These are phyloP conservation scores for Megastigmus dorsalis DNA, from an alignment of 2,888 invertebrate species.

Conservation along the genomic window DNA sequence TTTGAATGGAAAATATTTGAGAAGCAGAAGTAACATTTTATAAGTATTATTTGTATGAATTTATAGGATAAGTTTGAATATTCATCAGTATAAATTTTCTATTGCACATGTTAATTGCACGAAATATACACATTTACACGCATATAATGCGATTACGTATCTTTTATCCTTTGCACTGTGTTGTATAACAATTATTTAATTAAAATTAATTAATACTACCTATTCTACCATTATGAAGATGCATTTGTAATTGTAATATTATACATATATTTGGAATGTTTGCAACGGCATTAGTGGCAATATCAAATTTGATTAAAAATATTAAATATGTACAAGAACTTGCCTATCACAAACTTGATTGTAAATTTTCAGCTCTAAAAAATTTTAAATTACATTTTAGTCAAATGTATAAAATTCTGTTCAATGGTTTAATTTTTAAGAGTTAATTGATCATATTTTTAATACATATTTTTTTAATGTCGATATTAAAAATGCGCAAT, in stretches of 20 bases:
- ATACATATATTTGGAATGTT: slow-evolving; percentile 42
- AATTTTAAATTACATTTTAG: not conserved
- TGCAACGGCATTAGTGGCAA: not conserved
- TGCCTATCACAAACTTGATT: not conserved
- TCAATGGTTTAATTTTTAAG: not conserved
- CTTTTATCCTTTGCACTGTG: not conserved
- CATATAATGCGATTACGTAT: too few relatives aligned
- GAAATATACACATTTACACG: too few relatives aligned
- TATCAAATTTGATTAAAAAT: slow-evolving; percentile 27
- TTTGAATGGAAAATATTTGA: too few relatives aligned
- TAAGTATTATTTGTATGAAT: too few relatives aligned
- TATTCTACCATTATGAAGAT: slow-evolving; percentile 5
- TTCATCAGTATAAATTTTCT: too few relatives aligned
- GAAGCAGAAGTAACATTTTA: too few relatives aligned
- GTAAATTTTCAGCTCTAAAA: slow-evolving; percentile 21
- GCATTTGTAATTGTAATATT: slow-evolving; percentile 7
- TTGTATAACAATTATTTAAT: not conserved
- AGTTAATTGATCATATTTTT: not conserved
- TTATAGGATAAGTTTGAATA: too few relatives aligned
- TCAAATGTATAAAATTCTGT: not conserved
- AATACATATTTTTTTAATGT: slow-evolving; percentile 1
- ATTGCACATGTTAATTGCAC: too few relatives aligned
- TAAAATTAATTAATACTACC: slow-evolving; percentile 2
- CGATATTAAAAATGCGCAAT: slow-evolving; percentile 3
- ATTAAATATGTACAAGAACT: slow-evolving; percentile 39